phyloP scores from a whole-genome alignment of 2,113 vertebrate species.

The Trichomycterus rosablanca region DNA sequence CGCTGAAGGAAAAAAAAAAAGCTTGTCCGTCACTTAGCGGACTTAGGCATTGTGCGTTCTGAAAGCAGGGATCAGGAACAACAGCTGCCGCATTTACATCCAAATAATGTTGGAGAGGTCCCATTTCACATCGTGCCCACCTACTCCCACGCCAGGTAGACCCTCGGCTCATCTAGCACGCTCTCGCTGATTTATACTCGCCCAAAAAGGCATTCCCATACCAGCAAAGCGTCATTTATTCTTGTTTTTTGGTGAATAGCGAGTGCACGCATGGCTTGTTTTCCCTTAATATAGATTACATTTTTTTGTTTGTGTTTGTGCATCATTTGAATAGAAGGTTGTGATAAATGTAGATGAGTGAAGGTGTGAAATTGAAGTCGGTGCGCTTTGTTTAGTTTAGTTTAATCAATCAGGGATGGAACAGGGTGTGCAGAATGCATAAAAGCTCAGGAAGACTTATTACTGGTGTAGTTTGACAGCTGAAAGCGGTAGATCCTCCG shows the following conservation, averaged over 20 bases:
- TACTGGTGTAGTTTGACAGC: conserved; percentile 33
- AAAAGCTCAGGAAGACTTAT: conserved; percentile 24
- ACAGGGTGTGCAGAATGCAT: conserved; percentile 7
- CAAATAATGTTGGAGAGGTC: conserved; percentile 41
- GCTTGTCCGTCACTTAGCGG: conserved; percentile 36
- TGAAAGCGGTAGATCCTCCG: conserved; percentile 27
- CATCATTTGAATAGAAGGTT: conserved; percentile 20
- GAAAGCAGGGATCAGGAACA: conserved; percentile 43
- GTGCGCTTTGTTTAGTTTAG: conserved; percentile 26
- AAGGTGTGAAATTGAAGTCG: conserved; percentile 21
- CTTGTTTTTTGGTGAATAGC: background rate
- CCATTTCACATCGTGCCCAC: conserved; percentile 31
- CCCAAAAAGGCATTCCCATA: background rate
- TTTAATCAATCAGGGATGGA: conserved; percentile 38
- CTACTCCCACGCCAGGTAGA: conserved; percentile 41
- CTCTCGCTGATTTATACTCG: background rate
- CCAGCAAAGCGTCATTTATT: conserved; percentile 6
- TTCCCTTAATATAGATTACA: conserved; percentile 10
- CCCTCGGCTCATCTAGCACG: conserved; percentile 18
- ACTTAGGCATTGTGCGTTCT: conserved; percentile 41
- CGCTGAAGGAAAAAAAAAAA: conserved; percentile 34
- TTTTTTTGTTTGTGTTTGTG: conserved; percentile 3
- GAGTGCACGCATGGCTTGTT: background rate
- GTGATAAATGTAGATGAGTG: conserved; percentile 22
- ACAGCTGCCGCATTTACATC: conserved; percentile 49